Evolutionary conservation across 2,113 vertebrate genomes (phyloP).

Genomic region (Zeus faber): DNA sequence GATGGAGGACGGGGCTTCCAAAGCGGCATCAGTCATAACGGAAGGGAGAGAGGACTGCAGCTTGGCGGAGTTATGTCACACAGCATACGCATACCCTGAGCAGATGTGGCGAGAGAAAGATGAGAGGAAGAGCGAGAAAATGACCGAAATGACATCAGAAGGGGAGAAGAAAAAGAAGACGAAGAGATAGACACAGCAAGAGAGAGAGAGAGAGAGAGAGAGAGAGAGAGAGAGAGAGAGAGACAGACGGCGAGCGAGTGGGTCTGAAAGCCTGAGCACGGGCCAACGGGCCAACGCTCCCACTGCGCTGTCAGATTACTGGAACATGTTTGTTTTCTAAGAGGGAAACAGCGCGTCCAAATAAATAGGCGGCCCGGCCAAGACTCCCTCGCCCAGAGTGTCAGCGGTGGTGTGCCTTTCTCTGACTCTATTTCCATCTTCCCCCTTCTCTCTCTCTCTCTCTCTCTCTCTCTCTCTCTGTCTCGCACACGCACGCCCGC

Average conservation of each 20-base stretch:
- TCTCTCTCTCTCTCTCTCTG: constrained; percentile 25
- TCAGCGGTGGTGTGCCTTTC: constrained; percentile 42
- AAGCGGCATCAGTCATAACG: constrained; percentile 38
- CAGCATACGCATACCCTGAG: constrained; percentile 51
- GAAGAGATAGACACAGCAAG: neutral
- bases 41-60: constrained; percentile 52
- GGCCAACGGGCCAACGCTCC: constrained; percentile 56
- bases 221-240: neutral
- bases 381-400: constrained; percentile 40
- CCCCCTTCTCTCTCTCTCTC: constrained; percentile 10
- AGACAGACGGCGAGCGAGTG: constrained; percentile 2
- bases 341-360: constrained; percentile 62
- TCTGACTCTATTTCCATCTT: constrained; percentile 5
- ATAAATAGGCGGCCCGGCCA: constrained; percentile 64
- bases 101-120: constrained; percentile 50
- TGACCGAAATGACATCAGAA: neutral
- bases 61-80: constrained; percentile 62
- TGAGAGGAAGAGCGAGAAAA: constrained; percentile 12
- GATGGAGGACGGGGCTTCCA: constrained; percentile 8
- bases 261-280: constrained; percentile 43
- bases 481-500: too few species aligned
- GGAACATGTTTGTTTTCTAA: constrained; percentile 69
- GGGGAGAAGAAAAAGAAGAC: constrained; percentile 7
- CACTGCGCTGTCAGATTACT: constrained; percentile 64
- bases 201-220: neutral